phyloP scores from a whole-genome alignment of 1,140 invertebrate species.

The Ceratina australensis region DNA sequence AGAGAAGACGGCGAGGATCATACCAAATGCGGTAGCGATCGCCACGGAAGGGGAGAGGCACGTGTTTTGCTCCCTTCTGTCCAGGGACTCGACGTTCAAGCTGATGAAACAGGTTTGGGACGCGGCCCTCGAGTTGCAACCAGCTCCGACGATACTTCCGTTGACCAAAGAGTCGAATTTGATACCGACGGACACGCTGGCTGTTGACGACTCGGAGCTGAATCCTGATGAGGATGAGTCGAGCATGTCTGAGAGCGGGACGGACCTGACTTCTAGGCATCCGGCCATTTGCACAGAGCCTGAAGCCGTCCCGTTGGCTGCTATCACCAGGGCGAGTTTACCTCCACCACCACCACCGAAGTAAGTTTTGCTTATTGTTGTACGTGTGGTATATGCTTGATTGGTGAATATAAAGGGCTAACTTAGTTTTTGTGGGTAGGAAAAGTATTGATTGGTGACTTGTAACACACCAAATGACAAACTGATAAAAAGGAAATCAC shows the following conservation, averaged over 20 bases:
- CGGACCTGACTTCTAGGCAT: conserved; percentile 69
- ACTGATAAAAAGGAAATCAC: too few relatives aligned
- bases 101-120: conserved; percentile 90
- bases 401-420: too few relatives aligned
- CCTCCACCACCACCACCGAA: conserved; percentile 44
- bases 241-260: conserved; percentile 78
- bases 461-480: too few relatives aligned
- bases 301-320: conserved; percentile 56
- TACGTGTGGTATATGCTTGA: too few relatives aligned
- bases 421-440: too few relatives aligned
- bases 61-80: conserved; percentile 93
- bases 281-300: conserved; percentile 66
- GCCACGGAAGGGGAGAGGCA: conserved; percentile 91
- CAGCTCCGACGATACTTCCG: conserved; percentile 56
- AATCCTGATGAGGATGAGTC: conserved; percentile 77
- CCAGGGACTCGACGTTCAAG: conserved; percentile 91
- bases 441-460: too few relatives aligned
- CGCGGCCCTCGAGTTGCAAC: conserved; percentile 71
- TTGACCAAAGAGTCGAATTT: conserved; percentile 67
- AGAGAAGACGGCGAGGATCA: conserved; percentile 93
- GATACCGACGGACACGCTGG: conserved; percentile 63
- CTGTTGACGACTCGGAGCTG: conserved; percentile 71
- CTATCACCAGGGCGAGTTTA: conserved; percentile 66
- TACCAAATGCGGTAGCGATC: conserved; percentile 94
- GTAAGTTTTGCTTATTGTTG: too few relatives aligned